Percentiles rank a stretch among this genome's conserved stretches.
These are phyloP conservation scores for Pseudopodoces humilis DNA, from an alignment of 2,113 vertebrate species.

Conservation along the genomic window DNA sequence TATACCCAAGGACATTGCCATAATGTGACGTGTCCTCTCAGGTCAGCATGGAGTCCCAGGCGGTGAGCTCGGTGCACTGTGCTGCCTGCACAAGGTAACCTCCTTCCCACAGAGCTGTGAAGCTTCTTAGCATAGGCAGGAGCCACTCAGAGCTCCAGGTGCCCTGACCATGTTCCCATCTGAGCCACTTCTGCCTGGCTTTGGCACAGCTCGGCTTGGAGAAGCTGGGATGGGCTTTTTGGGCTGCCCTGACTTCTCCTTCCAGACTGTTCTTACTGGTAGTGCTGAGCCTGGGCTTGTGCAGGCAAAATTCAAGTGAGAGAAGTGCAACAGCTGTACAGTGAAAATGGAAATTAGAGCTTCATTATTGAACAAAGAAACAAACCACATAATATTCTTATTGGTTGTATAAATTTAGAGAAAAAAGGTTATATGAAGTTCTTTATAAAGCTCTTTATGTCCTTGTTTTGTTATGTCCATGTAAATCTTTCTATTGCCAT, in stretches of 20 bases:
- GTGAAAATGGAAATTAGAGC: slow-evolving; percentile 2
- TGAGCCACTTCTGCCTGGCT: background rate
- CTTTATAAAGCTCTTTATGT: background rate
- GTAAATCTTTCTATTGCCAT: slow-evolving; percentile 42
- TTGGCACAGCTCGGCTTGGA: background rate
- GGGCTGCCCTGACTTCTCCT: background rate
- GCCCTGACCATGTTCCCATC: background rate
- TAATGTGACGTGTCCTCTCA: background rate
- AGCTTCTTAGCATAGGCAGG: background rate
- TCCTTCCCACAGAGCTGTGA: background rate
- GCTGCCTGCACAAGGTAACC: background rate
- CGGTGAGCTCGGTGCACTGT: fast-evolving
- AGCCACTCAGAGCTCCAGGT: background rate
- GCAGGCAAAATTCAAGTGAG: background rate
- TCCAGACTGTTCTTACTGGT: background rate
- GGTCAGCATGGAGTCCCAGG: background rate
- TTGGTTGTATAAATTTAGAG: background rate
- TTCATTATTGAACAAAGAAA: slow-evolving; percentile 3
- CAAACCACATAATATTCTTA: background rate
- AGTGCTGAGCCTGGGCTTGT: background rate
- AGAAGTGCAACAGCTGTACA: background rate
- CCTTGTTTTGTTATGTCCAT: background rate
- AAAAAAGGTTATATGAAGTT: background rate
- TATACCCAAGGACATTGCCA: too few species aligned
- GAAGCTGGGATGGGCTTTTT: background rate